Evolutionary conservation across 2,797 vertebrate species (phyloP), one percentile per base, ranked within the genome.

Genomic region (Pygocentrus nattereri): DNA sequence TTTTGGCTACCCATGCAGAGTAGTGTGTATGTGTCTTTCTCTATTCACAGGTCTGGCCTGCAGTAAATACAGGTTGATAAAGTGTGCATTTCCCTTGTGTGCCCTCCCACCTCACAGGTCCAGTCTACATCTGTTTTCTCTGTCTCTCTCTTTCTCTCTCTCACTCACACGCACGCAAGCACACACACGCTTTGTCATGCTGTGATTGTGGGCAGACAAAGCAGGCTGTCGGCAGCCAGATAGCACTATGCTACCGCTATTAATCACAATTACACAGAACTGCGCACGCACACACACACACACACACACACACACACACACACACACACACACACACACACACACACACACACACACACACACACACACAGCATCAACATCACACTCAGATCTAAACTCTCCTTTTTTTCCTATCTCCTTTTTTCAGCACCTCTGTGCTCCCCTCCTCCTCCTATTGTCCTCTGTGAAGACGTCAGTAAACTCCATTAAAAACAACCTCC

Each of bases 241-340:
- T 97, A 99, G 95, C 90, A 87, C 95, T 94, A 93, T 93, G 82
- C 94, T 94, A 90, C 95, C 88, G 94, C 96, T 97, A 99, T 99
- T 98, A 98, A 99, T 99, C 97, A 99, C 96, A 98, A 98, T 99
- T 99, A 99, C 94, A 97, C 93, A 96, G 92, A 94, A 93, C 93
- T 84, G 81, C 90, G 88, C 80, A 82, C 79, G 52, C 78, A 58
- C 69, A 52, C 69, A 8, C 56, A 56, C 47, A 56, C 65, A 5
- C 71, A 16, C 79, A 62, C 70, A 61, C 78, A 82, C 30, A 27
- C 54, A 27, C 70, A 44, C n/a, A n/a, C 81, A 61, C 80, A 56
- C 27, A 30, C 58, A 16, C 78, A 27, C 81, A 61, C 80, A 56
- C 27, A 30, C 58, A 16, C 78, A 27, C 81, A 61, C 80, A 56